Base-by-base conservation (phyloP, 2,113 vertebrate genomes). In the Cricetomys ansorgei region DNA sequence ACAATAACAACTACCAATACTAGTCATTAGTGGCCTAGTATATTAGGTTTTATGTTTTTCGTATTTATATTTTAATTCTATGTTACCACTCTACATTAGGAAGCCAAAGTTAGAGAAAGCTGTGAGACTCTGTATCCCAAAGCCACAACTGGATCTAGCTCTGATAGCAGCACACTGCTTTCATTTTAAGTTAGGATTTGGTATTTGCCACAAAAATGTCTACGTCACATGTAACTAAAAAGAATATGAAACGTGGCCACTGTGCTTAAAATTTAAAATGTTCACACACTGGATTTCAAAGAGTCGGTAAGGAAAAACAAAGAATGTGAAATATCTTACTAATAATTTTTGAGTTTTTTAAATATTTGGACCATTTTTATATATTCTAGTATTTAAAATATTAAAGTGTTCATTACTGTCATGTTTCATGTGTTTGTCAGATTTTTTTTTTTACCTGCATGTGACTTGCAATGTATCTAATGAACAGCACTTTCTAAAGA, bases 281-380 rank as follows among this genome's bases (percentile, higher is more conserved):
- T n/a, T n/a, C 45, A 83, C 11, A 89, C 4, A 64, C 40, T 81
- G 11, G 62, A 70, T 59, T 81, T 94, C 80, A 92, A 85, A 92
- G 37, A 95, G 40, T n/a, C n/a, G 45, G 4, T 62, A 75, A 92
- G 79, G 27, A 15, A 15, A 80, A 83, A 73, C n/a, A 67, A 91
- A 84, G 25, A 87, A 76, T 8, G 21, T 27, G 50, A 21, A 65
- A 85, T 59, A 85, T 43, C n/a, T 90, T 85, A 90, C 10, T 91
- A 88, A 59, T 40, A 43, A 43, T 23, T 43, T 89, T 87, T 84
- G 31, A 40, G 53, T 43, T 67, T 43, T 75, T 92, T 45, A 92
- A 94, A 80, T 92, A 92, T 50, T 92, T 87, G 89, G 0, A 92
- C 55, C n/a, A n/a, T n/a, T n/a, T n/a, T n/a, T n/a, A n/a, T n/a